phyloP scores from a whole-genome alignment of 2,888 invertebrate genomes.

The Crocallis elinguaria region DNA sequence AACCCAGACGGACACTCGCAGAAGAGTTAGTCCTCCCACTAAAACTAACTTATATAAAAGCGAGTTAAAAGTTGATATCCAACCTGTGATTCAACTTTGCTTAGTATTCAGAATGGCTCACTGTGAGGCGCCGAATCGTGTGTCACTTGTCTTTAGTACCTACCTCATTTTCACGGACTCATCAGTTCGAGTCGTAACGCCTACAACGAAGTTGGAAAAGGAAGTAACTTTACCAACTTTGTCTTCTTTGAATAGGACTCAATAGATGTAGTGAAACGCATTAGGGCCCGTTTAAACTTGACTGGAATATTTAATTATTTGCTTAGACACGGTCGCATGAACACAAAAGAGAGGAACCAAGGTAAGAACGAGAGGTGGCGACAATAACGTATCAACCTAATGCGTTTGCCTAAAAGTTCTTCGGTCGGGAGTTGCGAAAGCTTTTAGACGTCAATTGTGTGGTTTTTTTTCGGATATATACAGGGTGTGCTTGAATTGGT shows the following conservation, averaged over 20 bases:
- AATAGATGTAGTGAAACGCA: background rate
- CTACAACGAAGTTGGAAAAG: background rate
- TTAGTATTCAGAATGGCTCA: no score
- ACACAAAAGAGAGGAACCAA: slow-evolving; percentile 8
- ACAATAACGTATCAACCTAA: background rate
- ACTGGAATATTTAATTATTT: slow-evolving; percentile 13
- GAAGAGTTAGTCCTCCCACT: no score
- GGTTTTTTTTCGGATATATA: slow-evolving; percentile 2
- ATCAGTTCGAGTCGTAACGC: background rate
- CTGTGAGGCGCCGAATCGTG: no score
- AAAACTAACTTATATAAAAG: no score
- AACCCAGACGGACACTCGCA: no score
- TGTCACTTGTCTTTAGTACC: no score
- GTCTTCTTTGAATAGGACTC: background rate
- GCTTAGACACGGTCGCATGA: slow-evolving; percentile 2
- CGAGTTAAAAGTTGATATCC: no score
- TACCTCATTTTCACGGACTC: no score
- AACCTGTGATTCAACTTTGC: no score
- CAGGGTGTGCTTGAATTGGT: no score
- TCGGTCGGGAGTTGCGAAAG: background rate
- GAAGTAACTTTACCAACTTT: background rate
- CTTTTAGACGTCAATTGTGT: background rate
- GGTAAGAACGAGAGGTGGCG: background rate
- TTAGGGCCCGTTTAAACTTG: slow-evolving; percentile 2
- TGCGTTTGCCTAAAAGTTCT: background rate